These are phyloP conservation scores for Pedionomus torquatus DNA, from an alignment of 2,113 vertebrate species.

Conservation along the genomic window DNA sequence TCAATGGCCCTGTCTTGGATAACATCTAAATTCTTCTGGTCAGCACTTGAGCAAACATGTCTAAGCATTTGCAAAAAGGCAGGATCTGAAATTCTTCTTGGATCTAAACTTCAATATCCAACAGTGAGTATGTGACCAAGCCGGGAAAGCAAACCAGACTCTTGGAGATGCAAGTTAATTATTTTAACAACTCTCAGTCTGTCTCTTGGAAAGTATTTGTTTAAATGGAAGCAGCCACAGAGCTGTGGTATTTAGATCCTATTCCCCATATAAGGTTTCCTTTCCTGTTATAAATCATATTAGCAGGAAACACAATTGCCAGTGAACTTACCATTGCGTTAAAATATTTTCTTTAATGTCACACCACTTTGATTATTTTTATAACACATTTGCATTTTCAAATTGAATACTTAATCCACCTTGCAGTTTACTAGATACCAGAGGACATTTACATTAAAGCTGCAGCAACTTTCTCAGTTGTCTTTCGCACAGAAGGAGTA, in stretches of 20 bases:
- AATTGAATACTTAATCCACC: not conserved
- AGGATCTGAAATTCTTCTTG: not conserved
- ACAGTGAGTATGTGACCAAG: not conserved
- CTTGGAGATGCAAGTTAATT: not conserved
- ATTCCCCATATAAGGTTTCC: not conserved
- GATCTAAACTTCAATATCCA: not conserved
- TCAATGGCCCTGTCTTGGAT: not conserved
- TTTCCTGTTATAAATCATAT: not conserved
- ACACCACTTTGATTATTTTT: not conserved
- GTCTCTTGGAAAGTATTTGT: not conserved
- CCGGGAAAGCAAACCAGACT: not conserved
- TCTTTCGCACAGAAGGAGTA: not conserved
- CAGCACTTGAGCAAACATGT: not conserved
- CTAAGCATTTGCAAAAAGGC: not conserved
- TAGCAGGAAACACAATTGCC: not conserved
- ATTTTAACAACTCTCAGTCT: not conserved
- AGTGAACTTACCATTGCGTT: not conserved
- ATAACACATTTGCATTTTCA: not conserved
- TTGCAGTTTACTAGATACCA: not conserved
- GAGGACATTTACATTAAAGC: not conserved
- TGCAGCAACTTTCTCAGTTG: not conserved
- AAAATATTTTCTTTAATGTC: not conserved
- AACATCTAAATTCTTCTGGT: not conserved
- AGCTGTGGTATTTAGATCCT: not conserved
- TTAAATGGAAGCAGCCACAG: not conserved